Conservation (phyloP, 2,113 vertebrate genomes). For the Alethe castanea region DNA sequence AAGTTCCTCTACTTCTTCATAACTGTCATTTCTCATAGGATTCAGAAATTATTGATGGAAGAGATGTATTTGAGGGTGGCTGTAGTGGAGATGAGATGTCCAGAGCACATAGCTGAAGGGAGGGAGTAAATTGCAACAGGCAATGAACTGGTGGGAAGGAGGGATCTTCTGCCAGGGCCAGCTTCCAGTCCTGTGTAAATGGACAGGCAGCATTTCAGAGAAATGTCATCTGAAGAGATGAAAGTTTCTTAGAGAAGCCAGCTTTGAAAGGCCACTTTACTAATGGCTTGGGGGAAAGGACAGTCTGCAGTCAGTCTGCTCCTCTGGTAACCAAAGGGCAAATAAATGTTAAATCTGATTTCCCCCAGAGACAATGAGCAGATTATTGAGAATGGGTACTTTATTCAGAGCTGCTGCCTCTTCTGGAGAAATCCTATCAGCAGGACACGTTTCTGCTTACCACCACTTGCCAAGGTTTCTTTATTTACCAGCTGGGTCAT, state of each 20-base stretch:
- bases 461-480: neutral
- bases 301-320: neutral
- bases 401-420: neutral
- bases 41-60: neutral
- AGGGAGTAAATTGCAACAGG: neutral
- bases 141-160: neutral
- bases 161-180: neutral
- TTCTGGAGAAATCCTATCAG: neutral
- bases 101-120: rapidly evolving
- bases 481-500: neutral
- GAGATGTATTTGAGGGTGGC: neutral
- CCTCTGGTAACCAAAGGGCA: neutral
- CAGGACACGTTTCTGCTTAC: neutral
- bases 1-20: neutral
- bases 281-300: neutral
- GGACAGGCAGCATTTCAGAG: neutral
- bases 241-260: neutral
- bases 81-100: neutral
- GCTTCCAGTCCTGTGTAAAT: neutral
- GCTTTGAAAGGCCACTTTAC: neutral
- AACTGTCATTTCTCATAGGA: rapidly evolving
- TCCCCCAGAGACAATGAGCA: neutral
- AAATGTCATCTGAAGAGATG: neutral
- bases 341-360: neutral
- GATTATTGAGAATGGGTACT: neutral